Percentiles rank a stretch among this genome's conserved stretches.
Conservation (phyloP, 2,797 vertebrate species). For the Channa striata region DNA sequence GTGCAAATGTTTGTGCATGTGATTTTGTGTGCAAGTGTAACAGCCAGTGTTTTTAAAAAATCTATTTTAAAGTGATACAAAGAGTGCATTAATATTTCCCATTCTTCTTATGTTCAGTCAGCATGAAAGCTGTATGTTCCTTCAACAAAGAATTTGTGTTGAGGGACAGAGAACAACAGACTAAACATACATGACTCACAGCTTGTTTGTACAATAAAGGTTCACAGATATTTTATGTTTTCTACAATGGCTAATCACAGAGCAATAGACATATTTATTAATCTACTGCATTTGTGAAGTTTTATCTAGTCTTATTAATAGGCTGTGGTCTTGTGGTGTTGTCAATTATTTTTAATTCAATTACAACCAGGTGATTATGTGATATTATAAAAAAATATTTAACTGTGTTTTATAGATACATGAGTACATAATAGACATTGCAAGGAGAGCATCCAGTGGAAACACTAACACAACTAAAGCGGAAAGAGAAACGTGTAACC, state of each 20-base stretch:
- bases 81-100: conserved; percentile 43
- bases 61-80: conserved; percentile 38
- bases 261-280: conserved; percentile 47
- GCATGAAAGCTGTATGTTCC: conserved; percentile 54
- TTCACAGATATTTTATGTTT: conserved; percentile 26
- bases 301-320: no score
- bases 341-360: no score
- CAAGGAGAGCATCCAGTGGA: no score
- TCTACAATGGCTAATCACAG: conserved; percentile 35
- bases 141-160: conserved; percentile 38
- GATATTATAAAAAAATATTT: no score
- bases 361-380: no score
- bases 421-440: no score
- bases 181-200: conserved; percentile 16
- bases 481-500: conserved; percentile 22
- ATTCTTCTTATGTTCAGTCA: conserved; percentile 48
- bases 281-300: conserved; percentile 1
- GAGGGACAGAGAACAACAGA: conserved; percentile 17
- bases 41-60: conserved; percentile 22
- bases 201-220: conserved; percentile 23
- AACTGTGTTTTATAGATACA: no score
- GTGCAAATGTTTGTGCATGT: conserved; percentile 26
- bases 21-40: conserved; percentile 18
- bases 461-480: not conserved
- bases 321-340: no score